Base-by-base conservation (phyloP, 2,113 vertebrate genomes). In the Pedetes capensis region DNA sequence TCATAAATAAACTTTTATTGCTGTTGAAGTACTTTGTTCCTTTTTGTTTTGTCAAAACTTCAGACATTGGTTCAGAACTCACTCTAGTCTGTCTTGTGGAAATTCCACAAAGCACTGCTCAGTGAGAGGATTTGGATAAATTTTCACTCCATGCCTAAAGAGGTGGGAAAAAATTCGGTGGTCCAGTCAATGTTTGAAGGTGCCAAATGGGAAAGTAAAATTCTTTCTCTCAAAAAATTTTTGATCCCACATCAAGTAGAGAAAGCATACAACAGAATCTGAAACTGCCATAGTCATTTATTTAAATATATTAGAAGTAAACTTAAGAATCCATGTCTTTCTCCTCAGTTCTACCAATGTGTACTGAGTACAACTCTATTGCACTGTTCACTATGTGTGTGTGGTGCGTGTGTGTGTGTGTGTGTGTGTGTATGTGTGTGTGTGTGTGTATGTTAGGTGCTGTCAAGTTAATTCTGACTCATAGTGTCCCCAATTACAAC, bases 1-100 rank as follows among this genome's bases (percentile, higher is more conserved):
- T n/a, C 12, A 91, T 6, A 76, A 20, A n/a, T 64, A 34, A 69
- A 83, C 63, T 81, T 95, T 88, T 76, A 63, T 82, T 82, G 20
- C 39, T 76, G 3, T 64, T 49, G 29, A 80, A 44, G 32, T 49
- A 18, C 34, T 89, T 63, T 47, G 13, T 71, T 83, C 20, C 87
- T 61, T 61, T 95, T 94, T 59, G 4, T 76, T 96, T 89, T 44
- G 39, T 89, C 8, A 69, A 95, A 93, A 87, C 8, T 37, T 8
- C 78, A 69, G 47, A 47, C 27, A 25, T 44, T 75, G 71, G 89
- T 29, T 80, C 34, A 83, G 39, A 91, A 89, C 34, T 79, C 55
- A 14, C 27, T 84, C 17, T 32, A 72, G 29, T 88, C 22, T 84
- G 8, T 39, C 6, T 18, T 59, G 1, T 49, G 39, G 32, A 47